Evolutionary conservation across 2,888 invertebrate genomes (phyloP), one percentile per base, ranked within the genome.

Genomic region (Argyresthia goedartella): DNA sequence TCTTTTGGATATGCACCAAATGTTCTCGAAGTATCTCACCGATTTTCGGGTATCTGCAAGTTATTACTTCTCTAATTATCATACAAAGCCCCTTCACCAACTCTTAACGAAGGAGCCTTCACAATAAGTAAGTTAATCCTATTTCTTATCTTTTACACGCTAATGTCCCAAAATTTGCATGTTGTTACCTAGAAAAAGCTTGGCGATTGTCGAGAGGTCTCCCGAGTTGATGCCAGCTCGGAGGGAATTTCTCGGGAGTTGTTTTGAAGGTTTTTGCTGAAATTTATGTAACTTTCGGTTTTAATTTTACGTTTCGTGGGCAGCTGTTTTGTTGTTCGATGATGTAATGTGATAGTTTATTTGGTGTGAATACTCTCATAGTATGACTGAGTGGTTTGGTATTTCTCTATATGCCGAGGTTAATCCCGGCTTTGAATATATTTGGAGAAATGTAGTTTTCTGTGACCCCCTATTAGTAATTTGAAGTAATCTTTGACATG

Each of bases 91-190:
- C 53, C 43, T 25, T 6, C 25, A 25, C 25, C 25, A 25, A 25
- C 25, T 25, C 25, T 25, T 25, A 25, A 25, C 25, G 25, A 25
- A 25, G 35, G 33, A 42, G 36, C 48, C 53, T 52, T 57, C 64
- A 61, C 72, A 66, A 67, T 73, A 72, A 73, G 66, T 64, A 66
- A 57, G 64, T 71, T 84, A 84, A 84, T 84, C 81, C 84, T 64
- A 68, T 71, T 76, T 75, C 81, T 85, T 84, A 85, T 85, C 84
- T 76, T 71, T 65, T 65, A 69, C 71, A 63, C 74, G 74, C 78
- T 84, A 86, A 86, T 81, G 85, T 77, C 78, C 72, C 64, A 53
- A 62, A 65, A 86, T 85, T 86, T 80, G 81, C 84, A 85, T 86
- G 71, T 58, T 58, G 66, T 69, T 63, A 52, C 66, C 70, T 63